Conservation (phyloP, 2,797 vertebrate species). For the Sebastes steindachneri region DNA sequence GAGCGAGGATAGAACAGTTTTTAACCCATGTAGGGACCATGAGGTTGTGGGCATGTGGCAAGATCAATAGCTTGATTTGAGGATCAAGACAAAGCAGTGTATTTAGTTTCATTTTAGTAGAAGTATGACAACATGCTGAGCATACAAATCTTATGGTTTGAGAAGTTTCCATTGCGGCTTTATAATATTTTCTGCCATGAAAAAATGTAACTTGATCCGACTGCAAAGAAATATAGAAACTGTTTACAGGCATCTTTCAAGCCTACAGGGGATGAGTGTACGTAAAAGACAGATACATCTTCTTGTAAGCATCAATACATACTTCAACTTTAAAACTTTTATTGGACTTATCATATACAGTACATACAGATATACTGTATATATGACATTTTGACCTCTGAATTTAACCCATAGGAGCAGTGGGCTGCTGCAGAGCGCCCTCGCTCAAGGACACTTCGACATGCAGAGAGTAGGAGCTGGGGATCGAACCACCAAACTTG, state of each 20-base stretch:
- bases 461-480: too few species aligned
- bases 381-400: too few species aligned
- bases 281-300: not conserved
- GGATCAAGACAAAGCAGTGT: not conserved
- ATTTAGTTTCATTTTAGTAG: not conserved
- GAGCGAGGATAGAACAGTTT: fast-evolving
- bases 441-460: too few species aligned
- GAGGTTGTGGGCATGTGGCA: not conserved
- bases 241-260: not conserved
- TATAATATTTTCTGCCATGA: too few species aligned
- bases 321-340: too few species aligned
- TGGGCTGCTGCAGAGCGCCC: too few species aligned
- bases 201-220: fast-evolving
- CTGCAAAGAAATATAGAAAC: too few species aligned
- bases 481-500: fast-evolving
- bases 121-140: too few species aligned
- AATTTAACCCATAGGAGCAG: too few species aligned
- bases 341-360: too few species aligned
- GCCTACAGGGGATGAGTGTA: not conserved
- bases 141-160: not conserved
- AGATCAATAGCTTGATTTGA: not conserved
- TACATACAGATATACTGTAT: too few species aligned
- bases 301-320: too few species aligned
- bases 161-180: not conserved
- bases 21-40: not conserved